Evolutionary conservation across 1,140 invertebrate species (phyloP).

Genomic region (Goniozus legneri): DNA sequence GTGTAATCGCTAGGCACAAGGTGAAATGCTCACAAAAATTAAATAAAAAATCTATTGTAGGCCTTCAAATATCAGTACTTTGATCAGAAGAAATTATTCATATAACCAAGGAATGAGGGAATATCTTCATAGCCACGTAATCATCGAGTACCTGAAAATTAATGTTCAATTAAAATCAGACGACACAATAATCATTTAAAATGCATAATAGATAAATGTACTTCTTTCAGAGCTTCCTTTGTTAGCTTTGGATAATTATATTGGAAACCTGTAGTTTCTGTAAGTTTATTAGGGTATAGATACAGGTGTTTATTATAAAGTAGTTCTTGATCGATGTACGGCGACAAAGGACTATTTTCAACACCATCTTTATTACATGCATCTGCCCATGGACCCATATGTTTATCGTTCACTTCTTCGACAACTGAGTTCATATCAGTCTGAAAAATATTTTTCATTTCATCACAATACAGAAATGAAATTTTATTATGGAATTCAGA

Average conservation of each 20-base stretch:
- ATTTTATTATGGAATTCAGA: neutral
- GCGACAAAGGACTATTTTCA: slow-evolving; percentile 80
- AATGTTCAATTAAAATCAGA: slow-evolving; percentile 9
- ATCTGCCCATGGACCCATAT: slow-evolving; percentile 85
- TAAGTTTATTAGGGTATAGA: slow-evolving; percentile 69
- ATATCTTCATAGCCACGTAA: slow-evolving; percentile 69
- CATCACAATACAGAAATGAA: neutral
- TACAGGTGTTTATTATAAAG: slow-evolving; percentile 76
- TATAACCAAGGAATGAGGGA: slow-evolving; percentile 62
- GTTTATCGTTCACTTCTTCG: slow-evolving; percentile 89
- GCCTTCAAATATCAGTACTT: slow-evolving; percentile 12
- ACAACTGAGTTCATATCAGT: slow-evolving; percentile 71
- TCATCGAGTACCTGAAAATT: slow-evolving; percentile 64
- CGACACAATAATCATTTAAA: neutral
- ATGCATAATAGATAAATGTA: slow-evolving; percentile 25
- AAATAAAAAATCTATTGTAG: slow-evolving; percentile 19
- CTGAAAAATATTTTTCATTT: slow-evolving; percentile 44
- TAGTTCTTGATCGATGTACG: slow-evolving; percentile 78
- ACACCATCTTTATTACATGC: slow-evolving; percentile 73
- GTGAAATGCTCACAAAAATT: slow-evolving; percentile 30
- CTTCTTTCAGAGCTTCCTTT: slow-evolving; percentile 61
- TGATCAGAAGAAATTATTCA: slow-evolving; percentile 32
- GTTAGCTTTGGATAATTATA: slow-evolving; percentile 61
- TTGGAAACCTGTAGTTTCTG: slow-evolving; percentile 55
- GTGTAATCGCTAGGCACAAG: slow-evolving; percentile 40